Evolutionary conservation across 2,888 invertebrate species (phyloP).

Genomic region (Trissolcus japonicus): DNA sequence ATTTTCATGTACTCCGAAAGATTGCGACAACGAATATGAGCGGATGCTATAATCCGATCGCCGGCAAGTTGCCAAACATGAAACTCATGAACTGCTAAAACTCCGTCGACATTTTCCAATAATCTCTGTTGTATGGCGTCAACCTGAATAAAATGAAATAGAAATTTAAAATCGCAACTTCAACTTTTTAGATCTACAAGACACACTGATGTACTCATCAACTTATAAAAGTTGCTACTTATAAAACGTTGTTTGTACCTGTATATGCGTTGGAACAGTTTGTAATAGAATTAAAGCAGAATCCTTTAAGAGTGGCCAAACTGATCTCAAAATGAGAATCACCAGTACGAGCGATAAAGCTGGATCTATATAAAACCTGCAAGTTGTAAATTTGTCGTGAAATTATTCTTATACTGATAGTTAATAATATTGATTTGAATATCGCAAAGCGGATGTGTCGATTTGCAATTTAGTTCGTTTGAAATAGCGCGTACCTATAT

Average conservation of each 20-base stretch:
- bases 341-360: slow-evolving; percentile 93
- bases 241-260: slow-evolving; percentile 75
- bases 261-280: slow-evolving; percentile 98
- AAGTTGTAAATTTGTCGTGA: no score
- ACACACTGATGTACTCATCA: no score
- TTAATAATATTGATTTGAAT: no score
- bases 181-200: no score
- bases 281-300: slow-evolving; percentile 96
- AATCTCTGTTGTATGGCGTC: slow-evolving; percentile 93
- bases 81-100: slow-evolving; percentile 97
- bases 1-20: slow-evolving; percentile 97
- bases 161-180: no score
- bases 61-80: slow-evolving; percentile 99
- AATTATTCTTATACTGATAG: no score
- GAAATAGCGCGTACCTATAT: slow-evolving; percentile 77
- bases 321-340: slow-evolving; percentile 89
- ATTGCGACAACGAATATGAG: slow-evolving; percentile 96
- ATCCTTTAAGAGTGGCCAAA: slow-evolving; percentile 94
- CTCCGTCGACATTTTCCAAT: slow-evolving; percentile 93
- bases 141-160: slow-evolving; percentile 78
- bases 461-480: not conserved
- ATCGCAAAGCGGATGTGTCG: not conserved
- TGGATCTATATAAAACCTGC: slow-evolving; percentile 92
- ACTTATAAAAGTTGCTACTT: no score
- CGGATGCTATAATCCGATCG: slow-evolving; percentile 96